Conservation (phyloP, 2,888 invertebrate genomes). For the Plutella xylostella region DNA sequence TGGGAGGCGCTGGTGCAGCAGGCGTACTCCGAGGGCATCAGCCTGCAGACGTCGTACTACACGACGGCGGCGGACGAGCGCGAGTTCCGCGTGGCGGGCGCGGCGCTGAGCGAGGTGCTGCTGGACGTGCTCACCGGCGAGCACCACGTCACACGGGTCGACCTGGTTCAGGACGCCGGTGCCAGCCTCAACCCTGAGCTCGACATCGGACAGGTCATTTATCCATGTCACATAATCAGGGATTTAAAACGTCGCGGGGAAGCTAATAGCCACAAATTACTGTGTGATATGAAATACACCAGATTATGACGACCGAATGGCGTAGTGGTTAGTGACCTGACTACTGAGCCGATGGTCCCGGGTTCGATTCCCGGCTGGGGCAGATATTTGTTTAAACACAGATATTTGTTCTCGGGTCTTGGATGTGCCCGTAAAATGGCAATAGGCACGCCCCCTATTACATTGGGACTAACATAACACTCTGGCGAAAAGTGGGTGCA, state of each 20-base stretch:
- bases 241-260: neutral
- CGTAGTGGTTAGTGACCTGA: too few relatives aligned
- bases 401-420: too few relatives aligned
- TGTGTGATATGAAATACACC: neutral
- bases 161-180: constrained; percentile 70
- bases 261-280: neutral
- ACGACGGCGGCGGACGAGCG: constrained; percentile 24
- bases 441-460: too few relatives aligned
- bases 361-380: too few relatives aligned
- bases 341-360: too few relatives aligned
- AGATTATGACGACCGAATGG: too few relatives aligned
- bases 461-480: too few relatives aligned
- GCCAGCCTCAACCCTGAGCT: constrained; percentile 66
- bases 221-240: neutral
- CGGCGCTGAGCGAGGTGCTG: constrained; percentile 69
- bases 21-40: constrained; percentile 24
- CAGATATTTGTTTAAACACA: too few relatives aligned
- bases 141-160: constrained; percentile 59
- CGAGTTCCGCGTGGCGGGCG: constrained; percentile 60
- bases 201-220: constrained; percentile 64
- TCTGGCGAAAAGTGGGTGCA: too few relatives aligned
- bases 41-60: constrained; percentile 27
- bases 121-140: constrained; percentile 75
- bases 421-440: too few relatives aligned
- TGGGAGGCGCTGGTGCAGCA: constrained; percentile 32